Conservation (phyloP, 2,797 vertebrate genomes). For the Psittacula derbiana region DNA sequence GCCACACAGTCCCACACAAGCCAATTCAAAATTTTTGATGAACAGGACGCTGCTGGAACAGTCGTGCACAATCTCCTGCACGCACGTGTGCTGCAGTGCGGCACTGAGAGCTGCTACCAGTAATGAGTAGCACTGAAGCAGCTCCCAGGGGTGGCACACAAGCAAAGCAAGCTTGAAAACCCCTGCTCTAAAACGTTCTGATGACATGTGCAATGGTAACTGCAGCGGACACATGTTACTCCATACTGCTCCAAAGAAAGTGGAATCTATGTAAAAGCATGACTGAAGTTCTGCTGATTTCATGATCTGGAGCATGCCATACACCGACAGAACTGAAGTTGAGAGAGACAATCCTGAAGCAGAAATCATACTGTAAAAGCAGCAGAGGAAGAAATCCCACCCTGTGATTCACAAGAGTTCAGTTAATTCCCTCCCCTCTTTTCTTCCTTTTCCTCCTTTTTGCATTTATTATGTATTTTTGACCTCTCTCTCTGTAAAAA, state of each 20-base stretch:
- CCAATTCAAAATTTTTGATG: not conserved
- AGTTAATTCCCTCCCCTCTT: not conserved
- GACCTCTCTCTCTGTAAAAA: constrained; percentile 50
- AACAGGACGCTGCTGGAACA: not conserved
- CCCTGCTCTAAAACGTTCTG: constrained; percentile 1
- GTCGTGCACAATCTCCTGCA: not conserved
- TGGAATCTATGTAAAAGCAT: constrained; percentile 59
- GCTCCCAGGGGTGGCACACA: not conserved
- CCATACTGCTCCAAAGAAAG: constrained; percentile 41
- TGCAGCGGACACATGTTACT: constrained; percentile 1
- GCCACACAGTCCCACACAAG: accelerated
- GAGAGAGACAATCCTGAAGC: constrained; percentile 29
- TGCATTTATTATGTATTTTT: not conserved
- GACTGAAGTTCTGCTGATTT: constrained; percentile 46
- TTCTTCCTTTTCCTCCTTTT: not conserved
- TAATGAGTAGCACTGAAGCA: not conserved
- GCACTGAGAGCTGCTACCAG: not conserved
- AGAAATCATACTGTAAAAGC: constrained; percentile 51
- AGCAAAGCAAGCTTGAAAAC: constrained; percentile 36
- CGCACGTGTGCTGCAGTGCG: accelerated
- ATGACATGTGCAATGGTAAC: constrained; percentile 10
- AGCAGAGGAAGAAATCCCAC: constrained; percentile 44
- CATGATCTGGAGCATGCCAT: constrained; percentile 38
- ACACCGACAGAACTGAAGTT: constrained; percentile 37
- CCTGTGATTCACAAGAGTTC: not conserved